Percentiles rank a stretch among this genome's conserved stretches.
These are phyloP conservation scores for Sebastes hopkinsi DNA, from an alignment of 2,797 vertebrate species.

Conservation along the genomic window DNA sequence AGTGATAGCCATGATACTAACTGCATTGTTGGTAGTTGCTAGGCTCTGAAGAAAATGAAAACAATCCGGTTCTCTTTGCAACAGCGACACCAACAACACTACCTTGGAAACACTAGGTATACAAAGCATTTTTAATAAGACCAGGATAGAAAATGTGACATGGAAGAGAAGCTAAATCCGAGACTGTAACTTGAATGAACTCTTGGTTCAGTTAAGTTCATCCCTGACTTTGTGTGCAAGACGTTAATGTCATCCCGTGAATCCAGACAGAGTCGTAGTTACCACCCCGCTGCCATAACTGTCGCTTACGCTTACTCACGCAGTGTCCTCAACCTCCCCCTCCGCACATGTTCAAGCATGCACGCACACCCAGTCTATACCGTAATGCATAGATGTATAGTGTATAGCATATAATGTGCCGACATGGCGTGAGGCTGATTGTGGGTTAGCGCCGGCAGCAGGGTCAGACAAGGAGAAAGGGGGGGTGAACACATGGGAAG, in stretches of 20 bases:
- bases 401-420: not conserved
- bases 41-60: too few relatives aligned
- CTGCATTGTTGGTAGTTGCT: too few relatives aligned
- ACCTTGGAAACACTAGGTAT: too few relatives aligned
- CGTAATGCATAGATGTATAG: not conserved
- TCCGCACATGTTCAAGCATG: not conserved
- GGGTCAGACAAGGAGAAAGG: slow-evolving; percentile 56
- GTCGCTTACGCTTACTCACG: slow-evolving; percentile 8
- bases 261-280: not conserved
- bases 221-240: not conserved
- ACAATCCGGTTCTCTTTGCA: too few relatives aligned
- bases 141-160: not conserved
- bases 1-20: too few relatives aligned
- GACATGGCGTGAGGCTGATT: slow-evolving; percentile 49
- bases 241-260: not conserved
- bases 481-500: not conserved
- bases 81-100: too few relatives aligned
- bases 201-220: not conserved
- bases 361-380: not conserved
- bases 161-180: not conserved
- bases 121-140: not conserved
- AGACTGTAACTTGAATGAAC: not conserved
- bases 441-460: slow-evolving; percentile 34
- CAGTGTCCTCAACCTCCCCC: not conserved
- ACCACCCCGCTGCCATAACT: slow-evolving; percentile 17